Evolutionary conservation across 2,888 invertebrate genomes (phyloP).

Genomic region (Rugalucina vietnamica): DNA sequence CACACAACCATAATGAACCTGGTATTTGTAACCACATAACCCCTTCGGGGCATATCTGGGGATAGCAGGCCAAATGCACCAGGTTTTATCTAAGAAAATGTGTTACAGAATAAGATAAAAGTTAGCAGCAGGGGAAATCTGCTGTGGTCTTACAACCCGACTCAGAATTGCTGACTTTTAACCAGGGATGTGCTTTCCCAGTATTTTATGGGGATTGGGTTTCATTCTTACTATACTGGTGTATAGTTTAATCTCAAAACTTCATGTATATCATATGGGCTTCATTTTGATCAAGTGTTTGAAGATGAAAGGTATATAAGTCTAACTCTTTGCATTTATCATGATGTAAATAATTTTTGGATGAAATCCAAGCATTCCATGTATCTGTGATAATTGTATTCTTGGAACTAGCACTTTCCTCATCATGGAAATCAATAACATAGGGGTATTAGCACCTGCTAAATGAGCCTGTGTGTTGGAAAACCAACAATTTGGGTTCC

Average conservation of each 20-base stretch:
- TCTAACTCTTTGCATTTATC: neutral
- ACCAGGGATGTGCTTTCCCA: neutral
- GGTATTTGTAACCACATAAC: neutral
- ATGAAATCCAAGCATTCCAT: slow-evolving; percentile 1
- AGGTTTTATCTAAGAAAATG: neutral
- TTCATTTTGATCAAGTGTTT: neutral
- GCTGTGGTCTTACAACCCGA: too few relatives aligned
- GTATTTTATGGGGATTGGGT: neutral
- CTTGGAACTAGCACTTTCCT: neutral
- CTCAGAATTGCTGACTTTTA: neutral
- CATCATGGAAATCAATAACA: neutral
- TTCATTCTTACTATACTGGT: neutral
- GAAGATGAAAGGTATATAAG: neutral
- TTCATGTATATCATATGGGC: neutral
- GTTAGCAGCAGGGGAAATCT: too few relatives aligned
- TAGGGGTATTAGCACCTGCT: neutral
- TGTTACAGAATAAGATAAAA: neutral
- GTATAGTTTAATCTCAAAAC: neutral
- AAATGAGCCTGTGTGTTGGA: neutral
- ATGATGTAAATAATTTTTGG: neutral
- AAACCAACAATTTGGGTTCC: neutral
- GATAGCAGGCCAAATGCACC: neutral
- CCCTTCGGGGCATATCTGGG: neutral
- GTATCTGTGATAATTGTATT: slow-evolving; percentile 1
- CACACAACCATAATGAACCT: too few relatives aligned